Conservation (phyloP, 2,113 vertebrate genomes). For the Naja naja region DNA sequence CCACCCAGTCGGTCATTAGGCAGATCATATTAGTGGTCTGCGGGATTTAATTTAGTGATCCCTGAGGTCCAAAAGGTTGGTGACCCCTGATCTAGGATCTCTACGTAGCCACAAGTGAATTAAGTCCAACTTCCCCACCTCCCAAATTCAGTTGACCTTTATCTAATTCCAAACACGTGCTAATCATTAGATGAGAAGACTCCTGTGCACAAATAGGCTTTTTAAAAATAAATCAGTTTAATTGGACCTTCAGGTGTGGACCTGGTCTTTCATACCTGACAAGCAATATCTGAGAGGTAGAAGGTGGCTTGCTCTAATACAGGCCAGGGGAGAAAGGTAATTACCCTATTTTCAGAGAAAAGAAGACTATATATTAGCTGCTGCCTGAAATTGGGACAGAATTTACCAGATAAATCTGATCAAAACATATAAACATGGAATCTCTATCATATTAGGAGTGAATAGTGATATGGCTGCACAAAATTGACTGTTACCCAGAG, state of each 20-base stretch:
- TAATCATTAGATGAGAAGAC: no score
- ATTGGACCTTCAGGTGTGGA: neutral
- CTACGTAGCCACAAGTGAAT: neutral
- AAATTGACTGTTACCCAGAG: neutral
- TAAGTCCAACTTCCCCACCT: neutral
- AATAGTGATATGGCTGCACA: neutral
- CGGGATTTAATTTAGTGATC: no score
- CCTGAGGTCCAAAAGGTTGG: no score
- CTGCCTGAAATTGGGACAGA: neutral
- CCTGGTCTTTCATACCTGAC: neutral
- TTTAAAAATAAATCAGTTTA: neutral
- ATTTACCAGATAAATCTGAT: neutral
- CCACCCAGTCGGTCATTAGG: no score
- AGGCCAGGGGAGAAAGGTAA: neutral
- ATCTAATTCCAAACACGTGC: neutral
- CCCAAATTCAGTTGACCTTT: neutral
- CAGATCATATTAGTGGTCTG: no score
- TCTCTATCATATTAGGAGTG: neutral
- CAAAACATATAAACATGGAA: neutral
- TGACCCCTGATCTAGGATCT: neutral
- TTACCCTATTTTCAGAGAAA: neutral
- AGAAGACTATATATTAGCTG: neutral
- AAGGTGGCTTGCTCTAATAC: neutral
- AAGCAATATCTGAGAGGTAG: neutral
- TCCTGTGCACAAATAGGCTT: no score